A percentile compares a stretch with the other conserved stretches of the same genome.
Evolutionary conservation across 1,140 invertebrate species (phyloP).

Genomic region (Artemia franciscana): DNA sequence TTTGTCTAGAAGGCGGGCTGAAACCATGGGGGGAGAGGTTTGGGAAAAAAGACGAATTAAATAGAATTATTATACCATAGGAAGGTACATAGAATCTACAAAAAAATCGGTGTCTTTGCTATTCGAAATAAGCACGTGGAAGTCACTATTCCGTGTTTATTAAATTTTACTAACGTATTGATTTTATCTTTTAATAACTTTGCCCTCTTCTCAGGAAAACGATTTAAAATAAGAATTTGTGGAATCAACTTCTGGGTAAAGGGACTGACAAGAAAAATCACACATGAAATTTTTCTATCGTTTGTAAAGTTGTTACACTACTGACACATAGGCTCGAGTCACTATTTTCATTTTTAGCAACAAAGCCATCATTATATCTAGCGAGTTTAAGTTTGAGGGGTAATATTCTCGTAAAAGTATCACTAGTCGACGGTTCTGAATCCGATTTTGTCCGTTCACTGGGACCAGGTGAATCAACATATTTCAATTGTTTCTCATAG

Average conservation of each 20-base stretch:
- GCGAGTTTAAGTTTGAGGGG: constrained; percentile 58
- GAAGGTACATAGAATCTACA: too few relatives aligned
- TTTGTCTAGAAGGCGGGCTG: too few relatives aligned
- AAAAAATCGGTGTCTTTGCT: too few relatives aligned
- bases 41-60: too few relatives aligned
- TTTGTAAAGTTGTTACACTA: not conserved
- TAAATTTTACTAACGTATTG: not conserved
- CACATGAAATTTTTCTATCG: not conserved
- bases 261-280: not conserved
- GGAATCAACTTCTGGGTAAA: not conserved
- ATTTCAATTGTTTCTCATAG: not conserved
- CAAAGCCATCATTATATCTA: constrained; percentile 42
- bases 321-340: constrained; percentile 13
- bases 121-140: too few relatives aligned
- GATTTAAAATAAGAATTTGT: not conserved
- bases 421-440: not conserved
- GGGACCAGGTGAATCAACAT: not conserved
- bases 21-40: too few relatives aligned
- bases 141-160: too few relatives aligned
- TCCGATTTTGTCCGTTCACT: not conserved
- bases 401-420: constrained; percentile 16
- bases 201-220: not conserved
- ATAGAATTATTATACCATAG: too few relatives aligned
- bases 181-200: not conserved
- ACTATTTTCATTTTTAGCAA: constrained; percentile 17